phyloP scores from a whole-genome alignment of 2,797 vertebrate species.

The Miichthys miiuy region DNA sequence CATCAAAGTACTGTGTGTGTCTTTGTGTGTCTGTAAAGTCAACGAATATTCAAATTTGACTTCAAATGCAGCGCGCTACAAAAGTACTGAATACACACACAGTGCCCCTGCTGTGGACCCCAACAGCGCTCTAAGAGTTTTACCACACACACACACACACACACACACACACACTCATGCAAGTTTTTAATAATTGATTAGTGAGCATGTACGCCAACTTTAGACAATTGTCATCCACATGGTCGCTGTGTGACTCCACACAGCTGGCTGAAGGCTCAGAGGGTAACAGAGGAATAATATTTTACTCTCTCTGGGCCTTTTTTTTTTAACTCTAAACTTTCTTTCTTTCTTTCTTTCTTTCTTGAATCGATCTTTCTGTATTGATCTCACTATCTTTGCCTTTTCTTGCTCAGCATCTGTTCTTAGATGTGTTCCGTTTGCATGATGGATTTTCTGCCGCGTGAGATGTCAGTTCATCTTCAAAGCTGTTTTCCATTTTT shows the following conservation, averaged over 20 bases:
- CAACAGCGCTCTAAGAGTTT: conserved; percentile 37
- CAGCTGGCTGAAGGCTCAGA: conserved; percentile 48
- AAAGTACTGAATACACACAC: conserved; percentile 46
- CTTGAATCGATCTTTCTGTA: too few relatives aligned
- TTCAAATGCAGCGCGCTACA: conserved; percentile 51
- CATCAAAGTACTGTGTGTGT: conserved; percentile 52
- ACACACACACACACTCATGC: conserved; percentile 1
- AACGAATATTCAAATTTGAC: conserved; percentile 52
- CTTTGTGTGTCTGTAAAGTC: conserved; percentile 26
- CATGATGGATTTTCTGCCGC: conserved; percentile 16
- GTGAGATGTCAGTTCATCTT: conserved; percentile 6
- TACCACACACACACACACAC: conserved; percentile 15
- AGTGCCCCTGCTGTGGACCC: conserved; percentile 57
- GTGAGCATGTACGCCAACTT: conserved; percentile 51
- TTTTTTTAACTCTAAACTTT: neutral
- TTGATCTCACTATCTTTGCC: neutral
- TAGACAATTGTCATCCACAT: conserved; percentile 50
- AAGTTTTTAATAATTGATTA: conserved; percentile 70
- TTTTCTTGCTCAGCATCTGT: neutral
- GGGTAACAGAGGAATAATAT: conserved; percentile 30
- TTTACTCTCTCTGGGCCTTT: neutral
- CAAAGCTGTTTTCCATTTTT: neutral
- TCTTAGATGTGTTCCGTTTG: neutral
- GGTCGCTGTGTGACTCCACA: conserved; percentile 45
- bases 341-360: neutral